Conservation (phyloP, 2,888 invertebrate species). For the Cerastis rubricosa region DNA sequence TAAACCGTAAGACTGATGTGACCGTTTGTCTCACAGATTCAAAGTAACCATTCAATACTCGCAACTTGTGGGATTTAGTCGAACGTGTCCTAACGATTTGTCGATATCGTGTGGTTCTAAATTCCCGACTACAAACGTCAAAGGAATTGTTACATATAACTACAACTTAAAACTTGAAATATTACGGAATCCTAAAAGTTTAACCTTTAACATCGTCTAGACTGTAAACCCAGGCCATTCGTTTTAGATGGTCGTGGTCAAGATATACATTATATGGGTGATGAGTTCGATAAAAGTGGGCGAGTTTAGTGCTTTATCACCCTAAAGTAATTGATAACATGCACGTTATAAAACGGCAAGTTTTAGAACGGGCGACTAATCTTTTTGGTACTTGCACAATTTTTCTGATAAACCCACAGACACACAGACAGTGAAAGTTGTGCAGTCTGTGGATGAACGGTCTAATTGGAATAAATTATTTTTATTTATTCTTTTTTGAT, state of each 20-base stretch:
- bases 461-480: neutral
- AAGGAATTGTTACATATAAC: neutral
- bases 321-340: too few relatives aligned
- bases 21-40: neutral
- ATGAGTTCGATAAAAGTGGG: too few relatives aligned
- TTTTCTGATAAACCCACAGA: neutral
- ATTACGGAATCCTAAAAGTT: neutral
- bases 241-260: neutral
- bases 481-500: neutral
- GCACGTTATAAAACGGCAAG: too few relatives aligned
- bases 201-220: conserved; percentile 1
- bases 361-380: too few relatives aligned
- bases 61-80: conserved; percentile 22
- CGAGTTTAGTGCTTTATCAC: too few relatives aligned
- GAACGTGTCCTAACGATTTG: conserved; percentile 8
- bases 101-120: neutral
- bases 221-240: neutral
- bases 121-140: neutral
- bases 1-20: neutral
- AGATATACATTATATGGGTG: neutral
- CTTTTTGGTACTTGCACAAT: neutral
- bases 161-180: conserved; percentile 12
- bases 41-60: neutral
- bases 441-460: too few relatives aligned
- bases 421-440: too few relatives aligned